Conservation (phyloP, 2,888 invertebrate species). For the Poecilobothrus nobilitatus region DNA sequence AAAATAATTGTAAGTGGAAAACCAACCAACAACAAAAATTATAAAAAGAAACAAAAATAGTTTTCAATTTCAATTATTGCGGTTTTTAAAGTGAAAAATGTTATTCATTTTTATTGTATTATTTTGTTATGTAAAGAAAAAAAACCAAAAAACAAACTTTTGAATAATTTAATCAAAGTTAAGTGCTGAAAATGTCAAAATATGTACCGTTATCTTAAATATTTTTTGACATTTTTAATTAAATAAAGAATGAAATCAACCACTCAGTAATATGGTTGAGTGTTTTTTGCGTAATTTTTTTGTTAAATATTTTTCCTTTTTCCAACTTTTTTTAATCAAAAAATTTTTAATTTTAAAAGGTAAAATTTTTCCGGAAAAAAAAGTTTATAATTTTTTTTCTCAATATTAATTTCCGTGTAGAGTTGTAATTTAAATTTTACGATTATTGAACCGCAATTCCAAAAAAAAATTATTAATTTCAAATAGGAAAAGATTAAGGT, state of each 20-base stretch:
- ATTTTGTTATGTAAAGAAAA: not conserved
- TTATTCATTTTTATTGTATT: too few species aligned
- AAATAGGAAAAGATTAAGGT: too few species aligned
- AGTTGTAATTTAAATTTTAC: too few species aligned
- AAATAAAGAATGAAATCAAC: not conserved
- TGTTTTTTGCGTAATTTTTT: not conserved
- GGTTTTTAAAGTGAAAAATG: not conserved
- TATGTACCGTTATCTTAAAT: not conserved
- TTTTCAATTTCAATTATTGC: conserved; percentile 6
- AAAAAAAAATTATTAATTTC: too few species aligned
- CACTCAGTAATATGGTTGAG: not conserved
- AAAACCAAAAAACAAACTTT: not conserved
- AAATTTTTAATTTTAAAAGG: too few species aligned
- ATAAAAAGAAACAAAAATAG: not conserved
- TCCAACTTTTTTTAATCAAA: too few species aligned
- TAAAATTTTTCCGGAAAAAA: too few species aligned
- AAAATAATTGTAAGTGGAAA: not conserved
- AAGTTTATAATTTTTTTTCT: too few species aligned
- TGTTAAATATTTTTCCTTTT: too few species aligned
- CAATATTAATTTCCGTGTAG: too few species aligned
- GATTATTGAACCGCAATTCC: too few species aligned
- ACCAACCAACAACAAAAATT: not conserved
- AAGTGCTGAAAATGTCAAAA: not conserved
- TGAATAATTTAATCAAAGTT: not conserved
- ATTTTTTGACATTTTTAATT: not conserved